These are phyloP conservation scores for Oncorhynchus masou DNA, from an alignment of 2,113 vertebrate genomes.

Conservation along the genomic window DNA sequence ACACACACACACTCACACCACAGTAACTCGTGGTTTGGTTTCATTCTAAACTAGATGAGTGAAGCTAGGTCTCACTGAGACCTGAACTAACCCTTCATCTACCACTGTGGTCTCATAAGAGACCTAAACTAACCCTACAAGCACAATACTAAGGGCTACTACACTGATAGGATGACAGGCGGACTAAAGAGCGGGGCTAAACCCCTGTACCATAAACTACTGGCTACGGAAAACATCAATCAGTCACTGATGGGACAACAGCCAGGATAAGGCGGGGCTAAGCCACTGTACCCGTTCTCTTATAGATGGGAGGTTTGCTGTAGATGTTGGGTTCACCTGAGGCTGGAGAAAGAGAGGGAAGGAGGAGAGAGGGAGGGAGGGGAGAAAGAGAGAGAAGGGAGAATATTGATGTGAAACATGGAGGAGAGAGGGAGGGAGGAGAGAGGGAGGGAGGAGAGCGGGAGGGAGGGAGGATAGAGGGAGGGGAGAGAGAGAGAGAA, in stretches of 20 bases:
- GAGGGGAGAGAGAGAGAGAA: no score
- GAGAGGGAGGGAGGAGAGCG: conserved; percentile 1
- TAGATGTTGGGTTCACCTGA: conserved; percentile 96
- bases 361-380: conserved; percentile 1
- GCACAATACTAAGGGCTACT: background rate
- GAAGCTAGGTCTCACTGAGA: background rate
- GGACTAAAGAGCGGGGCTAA: background rate
- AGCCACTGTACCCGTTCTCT: conserved; percentile 88
- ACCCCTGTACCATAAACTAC: conserved; percentile 9
- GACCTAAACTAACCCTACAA: background rate
- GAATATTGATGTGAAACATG: background rate
- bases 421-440: no score
- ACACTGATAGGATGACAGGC: background rate
- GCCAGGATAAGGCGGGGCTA: conserved; percentile 64
- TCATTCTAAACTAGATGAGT: background rate
- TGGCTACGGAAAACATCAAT: conserved; percentile 40
- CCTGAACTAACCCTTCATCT: no score
- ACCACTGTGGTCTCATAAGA: no score
- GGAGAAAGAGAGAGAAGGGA: conserved; percentile 10
- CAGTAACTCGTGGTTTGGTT: no score
- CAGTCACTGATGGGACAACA: conserved; percentile 58
- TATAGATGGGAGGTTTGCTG: conserved; percentile 98
- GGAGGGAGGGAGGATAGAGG: conserved; percentile 1
- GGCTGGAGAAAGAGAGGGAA: conserved; percentile 78
- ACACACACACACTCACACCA: no score